These are phyloP conservation scores for Darevskia mixta DNA, from an alignment of 2,797 vertebrate genomes.

Conservation along the genomic window DNA sequence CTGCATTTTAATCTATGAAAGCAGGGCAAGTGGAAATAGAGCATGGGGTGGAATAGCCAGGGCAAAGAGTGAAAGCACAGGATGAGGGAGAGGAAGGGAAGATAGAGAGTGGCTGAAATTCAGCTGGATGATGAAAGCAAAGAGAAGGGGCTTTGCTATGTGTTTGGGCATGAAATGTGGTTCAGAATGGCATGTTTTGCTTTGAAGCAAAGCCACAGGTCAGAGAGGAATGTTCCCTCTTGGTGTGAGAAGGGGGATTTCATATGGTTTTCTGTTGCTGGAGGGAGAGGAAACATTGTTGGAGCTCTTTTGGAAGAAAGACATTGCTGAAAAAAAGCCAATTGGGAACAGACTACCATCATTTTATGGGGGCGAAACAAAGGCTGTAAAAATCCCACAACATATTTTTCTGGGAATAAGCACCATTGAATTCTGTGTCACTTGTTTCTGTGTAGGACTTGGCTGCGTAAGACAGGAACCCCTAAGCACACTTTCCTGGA, in stretches of 20 bases:
- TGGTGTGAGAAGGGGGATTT: background rate
- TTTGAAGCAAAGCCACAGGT: background rate
- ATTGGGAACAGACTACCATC: background rate
- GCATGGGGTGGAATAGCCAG: background rate
- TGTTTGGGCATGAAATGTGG: too few species aligned
- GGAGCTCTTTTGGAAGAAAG: background rate
- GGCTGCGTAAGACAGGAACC: too few species aligned
- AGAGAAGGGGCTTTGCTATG: background rate
- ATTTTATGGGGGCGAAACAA: background rate
- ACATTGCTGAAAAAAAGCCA: background rate
- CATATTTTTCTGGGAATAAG: too few species aligned
- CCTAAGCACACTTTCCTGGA: background rate
- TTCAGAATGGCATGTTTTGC: background rate
- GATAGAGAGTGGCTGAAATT: accelerated
- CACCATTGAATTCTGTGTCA: too few species aligned
- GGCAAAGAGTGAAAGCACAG: background rate
- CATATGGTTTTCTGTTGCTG: background rate
- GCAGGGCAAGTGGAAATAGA: background rate
- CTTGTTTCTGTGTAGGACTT: too few species aligned
- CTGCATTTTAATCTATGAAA: background rate
- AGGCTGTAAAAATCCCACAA: too few species aligned
- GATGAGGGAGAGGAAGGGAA: background rate
- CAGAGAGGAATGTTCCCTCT: background rate
- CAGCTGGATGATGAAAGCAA: background rate
- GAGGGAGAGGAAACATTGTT: background rate